Evolutionary conservation across 2,888 invertebrate genomes (phyloP), one percentile per base, ranked within the genome.

Genomic region (Neelides folsomi): DNA sequence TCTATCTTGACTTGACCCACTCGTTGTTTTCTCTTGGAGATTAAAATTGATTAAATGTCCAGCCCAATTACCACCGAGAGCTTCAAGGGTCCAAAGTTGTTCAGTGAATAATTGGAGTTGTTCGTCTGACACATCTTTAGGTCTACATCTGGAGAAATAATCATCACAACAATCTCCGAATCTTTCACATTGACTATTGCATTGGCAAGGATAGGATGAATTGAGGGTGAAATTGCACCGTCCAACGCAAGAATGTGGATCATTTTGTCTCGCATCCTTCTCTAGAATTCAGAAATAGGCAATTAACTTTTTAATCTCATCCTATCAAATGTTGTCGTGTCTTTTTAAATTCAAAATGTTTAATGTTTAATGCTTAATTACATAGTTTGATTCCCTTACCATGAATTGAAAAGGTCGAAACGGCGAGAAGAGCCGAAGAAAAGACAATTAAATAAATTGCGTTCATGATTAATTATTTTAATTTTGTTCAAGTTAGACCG

Each of bases 1-100:
- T 68, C 80, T 79, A 68, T 88, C 87, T 12, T 72, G 75, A 49
- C 71, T 72, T n/a, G 80, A 81, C 44, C 77, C 76, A 5, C 83
- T 80, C 1, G 79, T 76, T 0, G 85, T 86, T 68, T 78, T 78
- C 56, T 80, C 81, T 72, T 88, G 87, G 52, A 80, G 74, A 68
- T 86, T 82, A 1, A 86, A 66, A 0, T 76, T 78, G 10, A 86
- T 73, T 60, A 77, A 77, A 66, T 72, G 78, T 8, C 81, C 77
- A 39, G 82, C 82, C 68, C 84, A 86, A 68, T 84, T 86, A 0
- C 69, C 71, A 0, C 19, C 27, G 7, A 27, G 27, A 7, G 27
- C 42, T 66, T 87, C 87, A 67, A 82, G 81, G 51, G 74, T 75
- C 53, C 82, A 75, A 15, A 87, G 71, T 51, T 78, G 77, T 71